A percentile compares a stretch with the other conserved stretches of the same genome.
These are phyloP conservation scores for Urocitellus parryii DNA, from an alignment of 2,113 vertebrate genomes.

Conservation along the genomic window DNA sequence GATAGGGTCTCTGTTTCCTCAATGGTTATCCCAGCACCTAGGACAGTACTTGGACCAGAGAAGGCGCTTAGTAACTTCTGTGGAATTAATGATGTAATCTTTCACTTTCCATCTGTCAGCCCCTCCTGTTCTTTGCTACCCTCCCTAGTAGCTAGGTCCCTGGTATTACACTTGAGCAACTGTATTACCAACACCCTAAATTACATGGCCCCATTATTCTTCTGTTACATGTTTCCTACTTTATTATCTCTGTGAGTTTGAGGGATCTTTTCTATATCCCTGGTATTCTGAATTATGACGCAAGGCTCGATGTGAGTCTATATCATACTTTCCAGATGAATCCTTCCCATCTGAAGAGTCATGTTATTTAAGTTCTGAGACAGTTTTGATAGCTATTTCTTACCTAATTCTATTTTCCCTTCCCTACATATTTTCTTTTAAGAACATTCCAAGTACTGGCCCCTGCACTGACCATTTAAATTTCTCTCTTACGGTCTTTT, in stretches of 20 bases:
- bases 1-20: not conserved
- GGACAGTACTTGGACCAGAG: not conserved
- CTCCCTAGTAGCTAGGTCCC: not conserved
- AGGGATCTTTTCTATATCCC: not conserved
- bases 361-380: not conserved
- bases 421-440: not conserved
- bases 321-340: conserved; percentile 25
- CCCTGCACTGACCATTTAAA: not conserved
- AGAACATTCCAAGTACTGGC: not conserved
- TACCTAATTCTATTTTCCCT: not conserved
- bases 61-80: not conserved
- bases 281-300: not conserved
- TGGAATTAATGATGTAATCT: not conserved
- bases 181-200: not conserved
- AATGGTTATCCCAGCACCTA: not conserved
- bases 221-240: conserved; percentile 30
- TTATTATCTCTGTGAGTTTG: not conserved
- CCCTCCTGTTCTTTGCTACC: not conserved
- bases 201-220: not conserved
- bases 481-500: not conserved
- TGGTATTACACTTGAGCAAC: not conserved
- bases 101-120: not conserved
- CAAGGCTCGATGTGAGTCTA: not conserved
- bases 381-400: not conserved
- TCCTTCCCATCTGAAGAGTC: not conserved